Conservation (phyloP, 1,140 invertebrate genomes). For the Lanistes nyassanus region DNA sequence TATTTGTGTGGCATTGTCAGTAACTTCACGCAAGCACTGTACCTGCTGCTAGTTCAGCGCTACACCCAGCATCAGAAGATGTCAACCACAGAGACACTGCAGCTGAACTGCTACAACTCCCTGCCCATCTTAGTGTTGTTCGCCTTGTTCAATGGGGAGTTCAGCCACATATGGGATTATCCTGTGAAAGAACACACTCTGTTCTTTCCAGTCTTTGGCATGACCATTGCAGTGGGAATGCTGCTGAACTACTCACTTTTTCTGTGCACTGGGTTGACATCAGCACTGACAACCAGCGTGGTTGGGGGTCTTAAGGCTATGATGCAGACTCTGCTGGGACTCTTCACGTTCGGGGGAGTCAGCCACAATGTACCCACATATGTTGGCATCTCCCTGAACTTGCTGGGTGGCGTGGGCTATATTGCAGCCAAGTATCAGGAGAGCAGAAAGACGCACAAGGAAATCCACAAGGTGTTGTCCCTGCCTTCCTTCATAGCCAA, state of each 20-base stretch:
- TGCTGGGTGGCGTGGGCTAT: conserved; percentile 66
- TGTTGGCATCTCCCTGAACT: conserved; percentile 66
- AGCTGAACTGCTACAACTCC: conserved; percentile 68
- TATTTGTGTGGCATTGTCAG: conserved; percentile 68
- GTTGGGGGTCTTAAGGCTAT: conserved; percentile 68
- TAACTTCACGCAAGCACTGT: conserved; percentile 69
- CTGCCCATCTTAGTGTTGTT: conserved; percentile 64
- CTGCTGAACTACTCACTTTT: conserved; percentile 70
- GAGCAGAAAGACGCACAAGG: conserved; percentile 27
- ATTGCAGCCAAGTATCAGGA: conserved; percentile 65
- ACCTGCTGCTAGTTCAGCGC: conserved; percentile 69
- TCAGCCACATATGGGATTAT: conserved; percentile 38
- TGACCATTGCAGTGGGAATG: conserved; percentile 66
- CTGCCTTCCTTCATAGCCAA: conserved; percentile 46
- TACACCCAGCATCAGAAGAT: conserved; percentile 58
- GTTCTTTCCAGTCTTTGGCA: conserved; percentile 63
- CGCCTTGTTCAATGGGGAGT: conserved; percentile 57
- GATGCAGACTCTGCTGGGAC: conserved; percentile 69
- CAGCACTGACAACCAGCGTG: conserved; percentile 69
- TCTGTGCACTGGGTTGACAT: conserved; percentile 69
- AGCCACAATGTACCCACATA: conserved; percentile 57
- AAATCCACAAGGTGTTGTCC: conserved; percentile 50
- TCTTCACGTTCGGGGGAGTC: conserved; percentile 70
- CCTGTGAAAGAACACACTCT: conserved; percentile 26
- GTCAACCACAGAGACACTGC: conserved; percentile 64